Base-by-base conservation (phyloP, 2,113 vertebrate species). In the Heptranchias perlo region DNA sequence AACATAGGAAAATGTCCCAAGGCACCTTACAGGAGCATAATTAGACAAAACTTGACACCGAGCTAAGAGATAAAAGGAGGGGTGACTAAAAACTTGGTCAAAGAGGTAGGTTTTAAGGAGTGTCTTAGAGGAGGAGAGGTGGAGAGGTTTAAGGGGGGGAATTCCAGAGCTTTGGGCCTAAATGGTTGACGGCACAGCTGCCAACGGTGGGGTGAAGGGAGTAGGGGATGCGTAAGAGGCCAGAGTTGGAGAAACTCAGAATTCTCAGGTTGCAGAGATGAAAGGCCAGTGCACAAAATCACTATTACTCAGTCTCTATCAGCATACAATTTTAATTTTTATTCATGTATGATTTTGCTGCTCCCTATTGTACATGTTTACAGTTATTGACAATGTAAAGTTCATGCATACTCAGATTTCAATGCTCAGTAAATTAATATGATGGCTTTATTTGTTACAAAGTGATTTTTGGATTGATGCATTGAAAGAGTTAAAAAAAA, bases 401-500 rank as follows among this genome's bases (percentile, higher is more conserved):
- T 39, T 44, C 18, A 62, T 62, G 23, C 35, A 61, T 93, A 39
- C 35, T 39, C 39, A 39, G 28, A 89, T 62, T 62, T 82, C 76
- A 62, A 62, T 93, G 35, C 6, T 62, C 58, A 7, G 52, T 91
- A 93, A 93, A 93, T 61, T 61, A 78, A 84, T 47, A 86, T 47
- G 5, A 18, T 82, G 39, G 47, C 14, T 39, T 62, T n/a, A 76
- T 64, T 93, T 64, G n/a, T 39, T 23, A 82, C 6, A 93, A 58
- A 61, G 54, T 28, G 35, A 39, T 58, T 61, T 91, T 61, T 92
- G 4, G n/a, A 39, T 2, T 58, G 39, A 16, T 54, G 49, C 23
- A 16, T n/a, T 95, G 65, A 67, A 95, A 95, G 64, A 95, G 64
- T 69, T 95, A 69, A 95, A 95, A 95, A 95, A 69, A 67, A n/a